Conservation (phyloP, 1,140 invertebrate species). For the Whitmania pigra region DNA sequence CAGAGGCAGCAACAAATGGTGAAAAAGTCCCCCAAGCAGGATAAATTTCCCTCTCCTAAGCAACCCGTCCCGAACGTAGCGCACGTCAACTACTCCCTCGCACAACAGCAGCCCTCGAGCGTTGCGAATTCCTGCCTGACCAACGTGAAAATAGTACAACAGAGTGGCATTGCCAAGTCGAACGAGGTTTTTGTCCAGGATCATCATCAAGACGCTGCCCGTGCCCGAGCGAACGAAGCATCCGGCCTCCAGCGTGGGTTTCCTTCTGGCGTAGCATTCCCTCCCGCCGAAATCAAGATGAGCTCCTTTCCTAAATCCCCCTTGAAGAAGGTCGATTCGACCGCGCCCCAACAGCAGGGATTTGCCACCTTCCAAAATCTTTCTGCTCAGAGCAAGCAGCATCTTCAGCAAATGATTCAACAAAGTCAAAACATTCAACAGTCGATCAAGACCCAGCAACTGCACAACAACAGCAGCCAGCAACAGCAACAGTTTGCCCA, state of each 20-base stretch:
- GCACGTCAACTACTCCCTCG: not conserved
- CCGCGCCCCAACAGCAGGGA: not conserved
- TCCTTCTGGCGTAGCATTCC: not conserved
- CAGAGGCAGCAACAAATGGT: constrained; percentile 9
- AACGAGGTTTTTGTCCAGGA: not conserved
- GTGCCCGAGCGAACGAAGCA: not conserved
- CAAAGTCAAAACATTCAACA: constrained; percentile 3
- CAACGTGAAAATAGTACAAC: not conserved
- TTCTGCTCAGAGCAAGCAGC: not conserved
- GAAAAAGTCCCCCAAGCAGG: not conserved
- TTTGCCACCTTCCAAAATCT: not conserved
- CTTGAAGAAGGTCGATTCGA: not conserved
- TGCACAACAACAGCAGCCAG: not conserved
- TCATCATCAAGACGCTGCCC: not conserved
- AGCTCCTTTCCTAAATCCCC: not conserved
- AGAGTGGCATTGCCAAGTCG: not conserved
- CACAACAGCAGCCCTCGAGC: not conserved
- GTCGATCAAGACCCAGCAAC: not conserved
- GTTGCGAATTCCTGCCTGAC: not conserved
- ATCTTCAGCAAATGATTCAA: not conserved
- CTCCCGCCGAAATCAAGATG: not conserved
- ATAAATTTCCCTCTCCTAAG: not conserved
- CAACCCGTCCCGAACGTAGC: not conserved
- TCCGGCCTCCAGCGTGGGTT: not conserved
- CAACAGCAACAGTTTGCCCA: not conserved